A percentile compares a stretch with the other conserved stretches of the same genome.
These are phyloP conservation scores for Myoxocephalus aenaeus DNA, from an alignment of 2,797 vertebrate species.

Conservation along the genomic window DNA sequence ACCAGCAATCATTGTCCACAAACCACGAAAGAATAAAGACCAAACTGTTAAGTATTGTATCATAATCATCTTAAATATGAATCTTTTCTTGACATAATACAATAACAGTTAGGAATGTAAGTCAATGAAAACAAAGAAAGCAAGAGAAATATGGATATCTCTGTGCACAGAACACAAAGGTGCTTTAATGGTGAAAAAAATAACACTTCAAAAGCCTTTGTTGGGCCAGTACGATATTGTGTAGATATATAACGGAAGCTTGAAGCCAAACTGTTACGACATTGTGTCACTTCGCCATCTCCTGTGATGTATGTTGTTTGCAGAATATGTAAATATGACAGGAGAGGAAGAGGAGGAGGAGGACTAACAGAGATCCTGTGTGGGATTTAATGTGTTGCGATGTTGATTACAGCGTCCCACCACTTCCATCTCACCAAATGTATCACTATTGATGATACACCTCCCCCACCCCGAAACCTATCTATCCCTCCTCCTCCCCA, in stretches of 20 bases:
- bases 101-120: background rate
- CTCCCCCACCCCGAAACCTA: background rate
- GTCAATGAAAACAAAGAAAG: background rate
- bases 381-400: conserved; percentile 43
- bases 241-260: background rate
- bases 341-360: conserved; percentile 24
- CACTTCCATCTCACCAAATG: conserved; percentile 36
- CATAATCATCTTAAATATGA: background rate
- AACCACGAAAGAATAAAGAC: background rate
- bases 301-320: conserved; percentile 14
- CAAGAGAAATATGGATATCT: no score
- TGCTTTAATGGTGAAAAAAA: background rate
- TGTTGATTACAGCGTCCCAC: conserved; percentile 47
- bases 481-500: background rate
- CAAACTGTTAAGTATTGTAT: background rate
- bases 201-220: background rate
- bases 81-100: background rate
- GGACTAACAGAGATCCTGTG: conserved; percentile 14
- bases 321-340: conserved; percentile 17
- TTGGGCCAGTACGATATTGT: background rate
- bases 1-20: background rate
- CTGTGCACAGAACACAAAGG: no score
- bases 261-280: background rate
- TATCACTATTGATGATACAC: conserved; percentile 41
- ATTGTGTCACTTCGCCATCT: background rate